Percentiles rank a stretch among this genome's conserved stretches.
phyloP scores from a whole-genome alignment of 1,140 invertebrate genomes.

The Globodera rostochiensis region DNA sequence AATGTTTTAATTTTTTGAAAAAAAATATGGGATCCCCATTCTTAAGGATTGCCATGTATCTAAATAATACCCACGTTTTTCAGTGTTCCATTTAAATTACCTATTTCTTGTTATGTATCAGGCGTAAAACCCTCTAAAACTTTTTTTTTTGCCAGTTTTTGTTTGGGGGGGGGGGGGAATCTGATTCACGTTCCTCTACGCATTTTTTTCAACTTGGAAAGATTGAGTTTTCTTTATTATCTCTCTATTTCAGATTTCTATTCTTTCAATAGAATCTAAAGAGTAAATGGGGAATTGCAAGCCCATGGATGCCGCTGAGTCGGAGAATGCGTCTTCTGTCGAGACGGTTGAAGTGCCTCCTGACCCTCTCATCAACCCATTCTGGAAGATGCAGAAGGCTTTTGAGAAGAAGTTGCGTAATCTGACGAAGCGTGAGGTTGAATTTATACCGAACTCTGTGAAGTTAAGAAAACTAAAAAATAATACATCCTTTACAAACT shows the following conservation, averaged over 20 bases:
- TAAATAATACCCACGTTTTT: no score
- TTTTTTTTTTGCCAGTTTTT: no score
- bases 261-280: not conserved
- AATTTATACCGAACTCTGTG: not conserved
- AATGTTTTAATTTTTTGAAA: no score
- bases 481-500: no score
- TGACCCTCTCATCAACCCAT: constrained; percentile 29
- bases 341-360: not conserved
- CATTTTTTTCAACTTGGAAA: not conserved
- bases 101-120: no score
- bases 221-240: not conserved
- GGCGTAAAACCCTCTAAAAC: no score
- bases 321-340: constrained; percentile 3
- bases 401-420: constrained; percentile 40
- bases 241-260: not conserved
- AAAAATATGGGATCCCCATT: no score
- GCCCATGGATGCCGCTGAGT: not conserved
- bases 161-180: no score
- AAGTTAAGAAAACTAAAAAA: not conserved
- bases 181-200: not conserved
- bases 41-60: no score
- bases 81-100: no score
- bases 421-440: constrained; percentile 36
- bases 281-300: not conserved
- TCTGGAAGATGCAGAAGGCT: constrained; percentile 31